phyloP scores from a whole-genome alignment of 2,113 vertebrate genomes.

The Phocoena sinus region DNA sequence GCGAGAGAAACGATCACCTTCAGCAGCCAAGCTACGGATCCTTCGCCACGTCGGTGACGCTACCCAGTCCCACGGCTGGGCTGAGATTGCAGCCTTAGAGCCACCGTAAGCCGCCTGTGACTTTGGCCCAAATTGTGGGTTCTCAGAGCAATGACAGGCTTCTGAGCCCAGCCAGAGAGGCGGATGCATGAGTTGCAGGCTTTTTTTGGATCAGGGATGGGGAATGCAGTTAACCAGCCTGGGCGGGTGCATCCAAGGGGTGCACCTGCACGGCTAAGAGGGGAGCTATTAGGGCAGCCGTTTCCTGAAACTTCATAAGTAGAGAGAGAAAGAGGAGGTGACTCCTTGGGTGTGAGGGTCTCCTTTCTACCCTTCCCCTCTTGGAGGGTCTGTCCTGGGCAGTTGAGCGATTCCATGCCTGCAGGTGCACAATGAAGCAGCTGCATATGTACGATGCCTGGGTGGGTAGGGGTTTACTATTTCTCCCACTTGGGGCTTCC shows the following conservation, averaged over 20 bases:
- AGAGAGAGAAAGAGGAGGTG: background rate
- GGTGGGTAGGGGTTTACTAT: background rate
- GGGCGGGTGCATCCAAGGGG: background rate
- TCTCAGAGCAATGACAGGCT: conserved; percentile 21
- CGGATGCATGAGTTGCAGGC: background rate
- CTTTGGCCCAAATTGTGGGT: conserved; percentile 13
- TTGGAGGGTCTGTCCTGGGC: background rate
- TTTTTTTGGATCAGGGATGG: background rate
- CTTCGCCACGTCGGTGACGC: background rate
- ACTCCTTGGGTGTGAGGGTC: background rate
- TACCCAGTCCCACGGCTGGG: background rate
- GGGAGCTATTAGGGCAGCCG: background rate
- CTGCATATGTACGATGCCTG: background rate
- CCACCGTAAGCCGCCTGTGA: background rate
- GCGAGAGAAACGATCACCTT: background rate
- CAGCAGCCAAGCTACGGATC: background rate
- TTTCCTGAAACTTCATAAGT: background rate
- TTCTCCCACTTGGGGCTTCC: background rate
- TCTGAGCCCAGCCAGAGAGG: background rate
- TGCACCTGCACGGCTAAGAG: background rate
- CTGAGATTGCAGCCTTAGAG: conserved; percentile 1
- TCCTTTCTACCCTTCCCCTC: background rate
- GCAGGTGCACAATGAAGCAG: background rate
- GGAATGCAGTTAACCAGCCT: background rate
- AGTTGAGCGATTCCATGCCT: background rate